Conservation (phyloP, 2,113 vertebrate genomes). For the Neotoma lepida region DNA sequence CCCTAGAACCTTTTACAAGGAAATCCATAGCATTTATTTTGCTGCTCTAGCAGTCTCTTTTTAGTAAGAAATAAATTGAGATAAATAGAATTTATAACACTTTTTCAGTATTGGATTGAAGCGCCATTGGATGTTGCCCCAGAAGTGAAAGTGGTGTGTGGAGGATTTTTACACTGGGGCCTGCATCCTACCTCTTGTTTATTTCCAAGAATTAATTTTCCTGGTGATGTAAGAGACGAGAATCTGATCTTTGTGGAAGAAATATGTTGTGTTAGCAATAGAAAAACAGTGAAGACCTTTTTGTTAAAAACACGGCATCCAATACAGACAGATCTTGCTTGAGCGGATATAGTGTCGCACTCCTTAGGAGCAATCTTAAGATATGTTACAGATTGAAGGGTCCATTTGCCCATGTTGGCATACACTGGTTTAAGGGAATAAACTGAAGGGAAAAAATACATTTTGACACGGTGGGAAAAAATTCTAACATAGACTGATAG, state of each 20-base stretch:
- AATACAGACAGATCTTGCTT: neutral
- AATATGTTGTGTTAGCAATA: neutral
- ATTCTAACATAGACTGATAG: neutral
- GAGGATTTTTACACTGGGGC: conserved; percentile 25
- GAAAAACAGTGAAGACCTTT: neutral
- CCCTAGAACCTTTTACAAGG: conserved; percentile 33
- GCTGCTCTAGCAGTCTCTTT: conserved; percentile 22
- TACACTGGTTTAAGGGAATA: conserved; percentile 39
- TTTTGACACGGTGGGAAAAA: conserved; percentile 23
- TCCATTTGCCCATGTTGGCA: neutral
- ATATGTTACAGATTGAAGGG: neutral
- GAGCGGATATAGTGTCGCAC: neutral
- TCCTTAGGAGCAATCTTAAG: neutral
- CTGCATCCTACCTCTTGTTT: neutral
- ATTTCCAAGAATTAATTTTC: conserved; percentile 57
- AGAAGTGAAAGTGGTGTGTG: conserved; percentile 64
- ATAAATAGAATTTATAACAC: conserved; percentile 49
- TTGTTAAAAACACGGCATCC: neutral
- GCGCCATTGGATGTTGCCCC: neutral
- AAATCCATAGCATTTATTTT: conserved; percentile 58
- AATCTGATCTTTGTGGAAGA: neutral
- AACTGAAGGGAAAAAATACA: neutral
- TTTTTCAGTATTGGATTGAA: conserved; percentile 44
- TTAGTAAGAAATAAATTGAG: conserved; percentile 63
- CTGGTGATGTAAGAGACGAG: neutral